Evolutionary conservation across 2,797 vertebrate species (phyloP).

Genomic region (Pyrocephalus nanus): DNA sequence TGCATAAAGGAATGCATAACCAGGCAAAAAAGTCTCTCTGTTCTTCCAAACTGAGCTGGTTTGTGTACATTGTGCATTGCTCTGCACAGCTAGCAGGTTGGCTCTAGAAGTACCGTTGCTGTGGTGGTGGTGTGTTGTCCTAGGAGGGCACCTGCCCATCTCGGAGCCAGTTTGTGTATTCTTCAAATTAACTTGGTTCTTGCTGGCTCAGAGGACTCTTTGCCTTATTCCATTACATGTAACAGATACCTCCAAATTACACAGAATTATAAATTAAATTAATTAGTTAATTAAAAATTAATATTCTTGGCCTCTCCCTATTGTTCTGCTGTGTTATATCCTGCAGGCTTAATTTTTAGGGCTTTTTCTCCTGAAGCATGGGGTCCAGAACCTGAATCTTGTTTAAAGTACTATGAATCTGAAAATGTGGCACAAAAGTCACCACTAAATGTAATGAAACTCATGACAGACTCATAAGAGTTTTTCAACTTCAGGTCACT

Average conservation of each 20-base stretch:
- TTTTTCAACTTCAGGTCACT: background rate
- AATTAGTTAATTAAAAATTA: background rate
- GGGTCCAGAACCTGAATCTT: background rate
- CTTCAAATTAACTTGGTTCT: background rate
- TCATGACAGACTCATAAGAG: background rate
- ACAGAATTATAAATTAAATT: background rate
- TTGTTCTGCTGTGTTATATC: background rate
- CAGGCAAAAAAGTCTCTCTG: background rate
- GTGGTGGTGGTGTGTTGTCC: accelerated
- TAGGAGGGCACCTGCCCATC: accelerated
- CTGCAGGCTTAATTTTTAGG: background rate
- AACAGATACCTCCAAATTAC: background rate
- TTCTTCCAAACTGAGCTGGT: background rate
- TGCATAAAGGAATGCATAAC: background rate
- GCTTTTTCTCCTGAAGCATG: background rate
- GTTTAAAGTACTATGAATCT: background rate
- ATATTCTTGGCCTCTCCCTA: background rate
- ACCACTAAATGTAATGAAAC: background rate
- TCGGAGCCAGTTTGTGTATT: accelerated
- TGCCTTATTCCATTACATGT: background rate
- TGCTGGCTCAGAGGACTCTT: background rate
- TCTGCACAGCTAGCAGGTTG: accelerated
- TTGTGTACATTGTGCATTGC: accelerated
- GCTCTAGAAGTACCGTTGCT: background rate
- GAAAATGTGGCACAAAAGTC: background rate